A percentile compares a stretch with the other conserved stretches of the same genome.
Evolutionary conservation across 2,797 vertebrate species (phyloP).

Genomic region (Pteropus rufus): DNA sequence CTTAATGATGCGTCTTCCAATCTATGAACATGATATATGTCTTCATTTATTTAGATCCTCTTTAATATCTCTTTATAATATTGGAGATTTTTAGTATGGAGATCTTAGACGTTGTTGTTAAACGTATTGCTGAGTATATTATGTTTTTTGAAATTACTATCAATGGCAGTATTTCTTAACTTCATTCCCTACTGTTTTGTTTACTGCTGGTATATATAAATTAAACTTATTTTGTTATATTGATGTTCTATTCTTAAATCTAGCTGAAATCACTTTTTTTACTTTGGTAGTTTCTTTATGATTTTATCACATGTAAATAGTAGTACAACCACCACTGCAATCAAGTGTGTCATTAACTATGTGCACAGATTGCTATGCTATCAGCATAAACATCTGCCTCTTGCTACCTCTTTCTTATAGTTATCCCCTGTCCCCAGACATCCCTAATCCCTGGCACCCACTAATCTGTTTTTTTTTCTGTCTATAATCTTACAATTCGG

Average conservation of each 20-base stretch:
- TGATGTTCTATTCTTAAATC: neutral
- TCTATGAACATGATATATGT: neutral
- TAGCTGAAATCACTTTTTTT: neutral
- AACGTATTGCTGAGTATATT: neutral
- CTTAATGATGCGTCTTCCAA: neutral
- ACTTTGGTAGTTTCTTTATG: neutral
- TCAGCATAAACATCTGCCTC: neutral
- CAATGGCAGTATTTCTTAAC: neutral
- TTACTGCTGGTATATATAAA: neutral
- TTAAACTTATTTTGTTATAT: neutral
- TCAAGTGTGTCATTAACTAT: neutral
- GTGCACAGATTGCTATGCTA: too few species aligned
- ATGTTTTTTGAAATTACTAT: neutral
- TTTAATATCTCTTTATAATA: neutral
- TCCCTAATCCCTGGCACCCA: neutral
- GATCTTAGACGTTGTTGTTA: neutral
- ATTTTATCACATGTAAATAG: neutral
- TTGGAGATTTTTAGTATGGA: neutral
- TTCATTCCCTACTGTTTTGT: neutral
- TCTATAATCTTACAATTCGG: neutral
- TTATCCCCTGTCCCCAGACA: neutral
- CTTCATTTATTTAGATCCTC: neutral
- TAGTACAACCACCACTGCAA: neutral
- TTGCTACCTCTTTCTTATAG: neutral
- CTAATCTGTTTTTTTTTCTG: neutral